Evolutionary conservation across 1,140 invertebrate genomes (phyloP).

Genomic region (Pinna nobilis): DNA sequence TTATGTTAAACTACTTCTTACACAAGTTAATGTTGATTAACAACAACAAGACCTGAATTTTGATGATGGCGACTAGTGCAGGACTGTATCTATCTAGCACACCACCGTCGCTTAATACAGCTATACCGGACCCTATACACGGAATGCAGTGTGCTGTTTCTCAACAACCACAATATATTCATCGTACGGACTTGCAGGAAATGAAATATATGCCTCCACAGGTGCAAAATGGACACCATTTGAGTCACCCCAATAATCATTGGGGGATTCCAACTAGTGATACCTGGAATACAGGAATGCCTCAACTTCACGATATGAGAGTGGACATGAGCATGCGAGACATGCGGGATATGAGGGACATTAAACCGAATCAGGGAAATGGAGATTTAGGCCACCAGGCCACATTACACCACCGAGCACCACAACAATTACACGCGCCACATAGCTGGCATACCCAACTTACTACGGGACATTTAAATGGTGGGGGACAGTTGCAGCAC

Average conservation of each 20-base stretch:
- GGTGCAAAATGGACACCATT: slow-evolving; percentile 80
- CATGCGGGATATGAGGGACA: slow-evolving; percentile 67
- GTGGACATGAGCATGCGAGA: slow-evolving; percentile 69
- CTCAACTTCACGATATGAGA: slow-evolving; percentile 50
- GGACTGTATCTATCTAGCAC: slow-evolving; percentile 63
- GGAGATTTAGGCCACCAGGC: slow-evolving; percentile 80
- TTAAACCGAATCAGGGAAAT: slow-evolving; percentile 74
- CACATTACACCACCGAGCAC: slow-evolving; percentile 77
- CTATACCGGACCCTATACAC: slow-evolving; percentile 51
- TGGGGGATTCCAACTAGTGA: slow-evolving; percentile 82
- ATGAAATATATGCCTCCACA: slow-evolving; percentile 93
- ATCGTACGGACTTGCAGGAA: slow-evolving; percentile 79
- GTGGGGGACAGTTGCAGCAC: slow-evolving; percentile 85
- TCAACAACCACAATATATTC: slow-evolving; percentile 55
- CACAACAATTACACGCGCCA: slow-evolving; percentile 75
- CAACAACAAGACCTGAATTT: slow-evolving; percentile 23
- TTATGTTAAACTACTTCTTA: slow-evolving; percentile 44
- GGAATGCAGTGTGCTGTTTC: slow-evolving; percentile 56
- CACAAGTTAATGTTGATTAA: slow-evolving; percentile 40
- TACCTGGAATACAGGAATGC: slow-evolving; percentile 80
- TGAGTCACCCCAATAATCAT: slow-evolving; percentile 81
- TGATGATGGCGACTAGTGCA: slow-evolving; percentile 62
- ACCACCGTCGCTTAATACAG: slow-evolving; percentile 57
- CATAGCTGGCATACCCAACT: slow-evolving; percentile 74
- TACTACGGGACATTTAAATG: slow-evolving; percentile 77